Conservation (phyloP, 2,888 invertebrate genomes). For the Panzeria rudis region DNA sequence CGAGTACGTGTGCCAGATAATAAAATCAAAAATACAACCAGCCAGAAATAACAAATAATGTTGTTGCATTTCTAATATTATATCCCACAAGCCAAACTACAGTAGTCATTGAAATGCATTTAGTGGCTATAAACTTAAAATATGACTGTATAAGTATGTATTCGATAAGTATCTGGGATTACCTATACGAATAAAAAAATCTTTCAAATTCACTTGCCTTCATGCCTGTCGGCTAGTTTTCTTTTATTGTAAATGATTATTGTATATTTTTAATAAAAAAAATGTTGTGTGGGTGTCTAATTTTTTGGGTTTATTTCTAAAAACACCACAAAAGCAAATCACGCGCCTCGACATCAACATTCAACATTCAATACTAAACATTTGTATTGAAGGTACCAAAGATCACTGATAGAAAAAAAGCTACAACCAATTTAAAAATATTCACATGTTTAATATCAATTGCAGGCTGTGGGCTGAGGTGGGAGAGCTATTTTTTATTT, state of each 20-base stretch:
- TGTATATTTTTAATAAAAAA: background rate
- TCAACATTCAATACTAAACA: conserved; percentile 41
- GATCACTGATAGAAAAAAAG: conserved; percentile 1
- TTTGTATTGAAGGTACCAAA: conserved; percentile 19
- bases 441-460: conserved; percentile 68
- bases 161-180: background rate
- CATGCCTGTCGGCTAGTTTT: background rate
- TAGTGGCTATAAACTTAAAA: background rate
- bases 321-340: conserved; percentile 65
- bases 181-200: background rate
- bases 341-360: conserved; percentile 68
- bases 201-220: background rate
- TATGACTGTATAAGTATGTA: no score
- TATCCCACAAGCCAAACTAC: conserved; percentile 12
- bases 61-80: conserved; percentile 3
- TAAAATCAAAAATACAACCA: conserved; percentile 21
- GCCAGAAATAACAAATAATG: background rate
- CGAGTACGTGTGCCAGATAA: conserved; percentile 48
- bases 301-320: conserved; percentile 38
- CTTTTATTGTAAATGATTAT: conserved; percentile 4
- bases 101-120: background rate
- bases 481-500: conserved; percentile 47
- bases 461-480: conserved; percentile 59
- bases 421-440: conserved; percentile 34
- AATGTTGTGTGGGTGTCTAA: conserved; percentile 53